Percentiles rank a stretch among this genome's conserved stretches.
Conservation (phyloP, 2,888 invertebrate genomes). For the Chrysolina haemoptera region DNA sequence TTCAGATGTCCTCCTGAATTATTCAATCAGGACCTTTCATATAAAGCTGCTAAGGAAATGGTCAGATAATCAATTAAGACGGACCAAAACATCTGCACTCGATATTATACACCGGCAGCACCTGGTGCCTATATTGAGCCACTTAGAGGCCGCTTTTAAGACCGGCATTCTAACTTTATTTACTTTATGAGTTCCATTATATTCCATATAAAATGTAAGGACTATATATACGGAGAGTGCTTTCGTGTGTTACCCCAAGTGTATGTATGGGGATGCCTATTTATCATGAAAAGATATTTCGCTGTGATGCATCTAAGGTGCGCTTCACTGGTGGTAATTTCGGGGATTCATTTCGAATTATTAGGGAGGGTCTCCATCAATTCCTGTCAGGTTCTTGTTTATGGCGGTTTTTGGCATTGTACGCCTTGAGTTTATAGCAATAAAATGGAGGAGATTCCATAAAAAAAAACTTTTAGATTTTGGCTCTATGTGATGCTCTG, state of each 20-base stretch:
- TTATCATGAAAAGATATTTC: not conserved
- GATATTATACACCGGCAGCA: constrained; percentile 57
- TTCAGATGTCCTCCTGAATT: not conserved
- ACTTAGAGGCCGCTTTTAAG: constrained; percentile 59
- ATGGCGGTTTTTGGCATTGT: no score
- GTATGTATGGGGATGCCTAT: constrained; percentile 13
- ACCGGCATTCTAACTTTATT: constrained; percentile 56
- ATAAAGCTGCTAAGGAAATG: constrained; percentile 43
- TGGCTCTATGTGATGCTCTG: no score
- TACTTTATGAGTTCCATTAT: constrained; percentile 54
- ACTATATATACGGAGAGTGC: constrained; percentile 18
- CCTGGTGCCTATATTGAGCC: constrained; percentile 58
- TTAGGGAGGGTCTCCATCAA: no score
- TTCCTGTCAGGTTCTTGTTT: no score
- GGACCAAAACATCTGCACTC: constrained; percentile 63
- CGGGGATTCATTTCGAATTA: not conserved
- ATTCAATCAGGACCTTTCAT: constrained; percentile 19
- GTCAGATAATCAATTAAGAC: constrained; percentile 61
- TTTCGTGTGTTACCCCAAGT: constrained; percentile 26
- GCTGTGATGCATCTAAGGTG: not conserved
- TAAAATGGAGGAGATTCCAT: no score
- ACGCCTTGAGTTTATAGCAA: no score
- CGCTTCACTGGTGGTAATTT: not conserved
- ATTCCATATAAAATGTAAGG: constrained; percentile 44
- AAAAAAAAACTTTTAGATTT: no score